Base-by-base conservation (phyloP, 2,113 vertebrate species). In the Promerops cafer region DNA sequence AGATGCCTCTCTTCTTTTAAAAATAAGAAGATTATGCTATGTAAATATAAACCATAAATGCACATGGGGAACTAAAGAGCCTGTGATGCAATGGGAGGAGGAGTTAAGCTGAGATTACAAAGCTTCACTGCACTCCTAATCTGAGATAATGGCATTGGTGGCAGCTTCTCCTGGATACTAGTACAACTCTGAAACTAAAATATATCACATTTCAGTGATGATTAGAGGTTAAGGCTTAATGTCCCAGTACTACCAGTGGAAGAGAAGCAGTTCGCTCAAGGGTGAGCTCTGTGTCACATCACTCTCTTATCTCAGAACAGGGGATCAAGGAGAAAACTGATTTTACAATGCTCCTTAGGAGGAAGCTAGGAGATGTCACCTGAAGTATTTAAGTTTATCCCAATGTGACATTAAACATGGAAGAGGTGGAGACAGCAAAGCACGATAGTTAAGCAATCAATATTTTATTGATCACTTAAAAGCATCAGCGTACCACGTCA, bases 381-480 rank as follows among this genome's bases (percentile, higher is more conserved):
- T 42, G n/a, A 61, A 53, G 37, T 74, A 61, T 70, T 90, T 76
- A 93, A 60, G 65, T 85, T 92, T 70, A 86, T 64, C 44, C 50
- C 83, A 70, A 6, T 47, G 79, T 92, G 85, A 89, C 9, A 3
- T 78, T 84, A 71, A 40, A 81, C 22, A n/a, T 60, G 44, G 53
- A 85, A 80, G 78, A 88, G 16, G 50, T 61, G 28, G 70, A 86
- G 86, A 89, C 14, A 10, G 83, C 56, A 70, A 87, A 80, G 72
- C 45, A 78, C 0, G 1, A 70, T 35, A 81, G 83, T 87, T 78
- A 89, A 95, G 40, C 7, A 5, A 76, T 92, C 88, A 72, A 8
- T 94, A 70, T 63, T 81, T 90, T 92, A 89, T 90, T 47, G 86
- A 89, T 92, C 44, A 15, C 59, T 52, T 92, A 42, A 88, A 93